Base-by-base conservation (phyloP, 1,140 invertebrate species). In the Penaeus chinensis region DNA sequence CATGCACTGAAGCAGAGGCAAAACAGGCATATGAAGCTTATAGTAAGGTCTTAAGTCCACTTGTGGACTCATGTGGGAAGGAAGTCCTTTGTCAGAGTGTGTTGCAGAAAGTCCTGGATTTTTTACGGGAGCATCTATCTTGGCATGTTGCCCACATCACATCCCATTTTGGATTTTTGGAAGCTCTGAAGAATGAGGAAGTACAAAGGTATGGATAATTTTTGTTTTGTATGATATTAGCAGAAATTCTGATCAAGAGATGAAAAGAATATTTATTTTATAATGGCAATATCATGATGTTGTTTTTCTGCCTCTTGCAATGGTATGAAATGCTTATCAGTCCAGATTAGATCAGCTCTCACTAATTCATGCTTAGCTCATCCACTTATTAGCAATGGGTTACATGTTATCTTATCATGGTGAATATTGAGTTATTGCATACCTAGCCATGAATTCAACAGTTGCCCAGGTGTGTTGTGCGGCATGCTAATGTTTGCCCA, bases 81-180 rank as follows among this genome's bases (percentile, higher is more conserved):
- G 86, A 87, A 77, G 86, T 87, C 19, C 84, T 89, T 37, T 84
- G 80, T 54, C 79, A 87, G 20, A 76, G 78, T 22, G 61, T 87
- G 27, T 60, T 87, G 37, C 86, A 87, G 81, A 88, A 90, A 79
- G 84, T 90, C 32, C 69, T 89, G 20, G 89, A 90, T 54, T 54
- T 87, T 32, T 81, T 88, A 11, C 84, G 89, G 37, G 87, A 87
- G 61, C 79, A 90, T 76, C 86, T 87, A 1, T 82, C 89, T 3
- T 90, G 88, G 84, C 87, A 88, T 54, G 77, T 88, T 11, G 84
- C 78, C 8, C 89, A 89, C 81, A 78, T 90, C 20, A 69, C 76
- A 10, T 81, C 89, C 10, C 88, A 90, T 42, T 94, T 94, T 96
- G 92, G 95, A 95, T 92, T 96, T 96, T 79, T 96, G 92, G 96